A percentile compares a stretch with the other conserved stretches of the same genome.
Conservation (phyloP, 1,140 invertebrate genomes). For the Brachionus asplanchnoidis region DNA sequence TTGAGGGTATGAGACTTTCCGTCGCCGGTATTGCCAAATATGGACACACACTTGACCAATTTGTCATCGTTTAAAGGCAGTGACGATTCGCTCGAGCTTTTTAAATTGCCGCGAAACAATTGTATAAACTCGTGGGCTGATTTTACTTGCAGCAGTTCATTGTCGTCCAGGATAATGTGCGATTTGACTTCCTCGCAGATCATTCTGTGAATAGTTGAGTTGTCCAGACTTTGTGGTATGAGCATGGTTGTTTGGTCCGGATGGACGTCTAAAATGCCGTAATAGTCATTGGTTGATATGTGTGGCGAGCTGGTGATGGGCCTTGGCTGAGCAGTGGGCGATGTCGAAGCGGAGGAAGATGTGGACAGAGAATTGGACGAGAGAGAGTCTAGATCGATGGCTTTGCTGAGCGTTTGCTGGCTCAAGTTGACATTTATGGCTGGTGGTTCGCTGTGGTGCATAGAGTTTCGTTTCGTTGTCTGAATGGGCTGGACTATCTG, state of each 20-base stretch:
- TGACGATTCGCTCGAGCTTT: not conserved
- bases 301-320: not conserved
- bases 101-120: not conserved
- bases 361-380: not conserved
- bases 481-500: conserved; percentile 18
- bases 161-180: conserved; percentile 18
- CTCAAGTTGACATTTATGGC: conserved; percentile 23
- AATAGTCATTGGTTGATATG: not conserved
- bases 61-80: conserved; percentile 45
- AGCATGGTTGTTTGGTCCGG: not conserved
- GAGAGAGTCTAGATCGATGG: not conserved
- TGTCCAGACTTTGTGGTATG: conserved; percentile 27
- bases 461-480: not conserved
- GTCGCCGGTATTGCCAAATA: conserved; percentile 80
- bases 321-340: not conserved
- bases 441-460: not conserved
- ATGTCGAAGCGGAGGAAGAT: conserved; percentile 1
- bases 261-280: not conserved
- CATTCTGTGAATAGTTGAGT: conserved; percentile 17
- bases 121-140: conserved; percentile 22
- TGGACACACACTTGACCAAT: conserved; percentile 74
- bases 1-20: conserved; percentile 78
- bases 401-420: not conserved
- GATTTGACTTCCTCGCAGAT: conserved; percentile 14
- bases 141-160: conserved; percentile 13